Conservation (phyloP, 2,888 invertebrate species). For the Digitonthophagus gazella region DNA sequence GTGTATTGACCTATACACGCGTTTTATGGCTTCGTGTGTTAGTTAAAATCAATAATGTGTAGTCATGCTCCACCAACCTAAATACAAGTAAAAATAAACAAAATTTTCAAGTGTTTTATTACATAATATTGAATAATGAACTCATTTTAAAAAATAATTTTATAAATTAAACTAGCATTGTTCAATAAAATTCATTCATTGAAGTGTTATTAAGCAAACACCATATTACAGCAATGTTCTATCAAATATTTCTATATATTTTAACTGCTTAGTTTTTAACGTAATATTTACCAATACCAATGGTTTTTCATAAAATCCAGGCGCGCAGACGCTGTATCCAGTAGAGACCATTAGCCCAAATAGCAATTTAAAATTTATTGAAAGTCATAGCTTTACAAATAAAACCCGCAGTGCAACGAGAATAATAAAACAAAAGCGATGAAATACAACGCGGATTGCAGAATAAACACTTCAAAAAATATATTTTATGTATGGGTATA, state of each 20-base stretch:
- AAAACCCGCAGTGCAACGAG: neutral
- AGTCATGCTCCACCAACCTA: neutral
- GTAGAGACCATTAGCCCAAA: neutral
- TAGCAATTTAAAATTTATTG: neutral
- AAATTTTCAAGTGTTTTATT: neutral
- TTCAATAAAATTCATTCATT: neutral
- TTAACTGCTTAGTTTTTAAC: neutral
- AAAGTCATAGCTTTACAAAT: neutral
- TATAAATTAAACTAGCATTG: neutral
- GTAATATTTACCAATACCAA: neutral
- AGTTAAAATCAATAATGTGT: neutral
- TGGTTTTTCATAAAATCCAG: neutral
- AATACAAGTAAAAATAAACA: neutral
- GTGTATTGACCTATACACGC: conserved; percentile 11
- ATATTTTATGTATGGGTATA: neutral
- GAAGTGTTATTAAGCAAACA: too few species aligned
- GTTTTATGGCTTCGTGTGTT: neutral
- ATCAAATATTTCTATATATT: neutral
- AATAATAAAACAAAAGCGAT: neutral
- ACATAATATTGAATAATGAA: neutral
- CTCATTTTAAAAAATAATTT: neutral
- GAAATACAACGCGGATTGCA: neutral
- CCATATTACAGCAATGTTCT: too few species aligned
- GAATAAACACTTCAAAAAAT: neutral
- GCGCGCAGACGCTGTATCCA: neutral